These are phyloP conservation scores for Carterocephalus palaemon DNA, from an alignment of 2,888 invertebrate genomes.

Conservation along the genomic window DNA sequence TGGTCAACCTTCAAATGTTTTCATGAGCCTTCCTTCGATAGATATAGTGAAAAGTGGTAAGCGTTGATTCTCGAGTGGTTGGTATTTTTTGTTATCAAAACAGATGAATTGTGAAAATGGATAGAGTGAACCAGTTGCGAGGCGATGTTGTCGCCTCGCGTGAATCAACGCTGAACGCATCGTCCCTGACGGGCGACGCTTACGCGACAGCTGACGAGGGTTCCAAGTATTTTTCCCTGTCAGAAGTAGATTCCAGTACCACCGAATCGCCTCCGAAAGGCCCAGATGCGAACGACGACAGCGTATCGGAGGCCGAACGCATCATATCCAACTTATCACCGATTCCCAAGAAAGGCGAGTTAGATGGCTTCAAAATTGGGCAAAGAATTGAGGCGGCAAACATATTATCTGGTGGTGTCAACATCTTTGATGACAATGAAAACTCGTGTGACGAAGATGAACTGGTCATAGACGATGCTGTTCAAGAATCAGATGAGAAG, in stretches of 20 bases:
- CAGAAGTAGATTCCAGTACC: conserved; percentile 64
- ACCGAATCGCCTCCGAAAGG: conserved; percentile 60
- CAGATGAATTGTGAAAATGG: conserved; percentile 75
- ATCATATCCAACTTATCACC: conserved; percentile 61
- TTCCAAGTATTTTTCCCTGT: conserved; percentile 69
- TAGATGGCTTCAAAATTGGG: conserved; percentile 64
- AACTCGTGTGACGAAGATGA: conserved; percentile 73
- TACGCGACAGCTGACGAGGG: conserved; percentile 69
- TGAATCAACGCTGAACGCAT: conserved; percentile 63
- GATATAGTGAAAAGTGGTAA: conserved; percentile 28
- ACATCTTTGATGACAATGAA: conserved; percentile 75
- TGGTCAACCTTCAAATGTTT: conserved; percentile 62
- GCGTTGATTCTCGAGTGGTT: conserved; percentile 27
- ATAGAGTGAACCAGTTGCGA: conserved; percentile 70
- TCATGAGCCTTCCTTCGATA: conserved; percentile 49
- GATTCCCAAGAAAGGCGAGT: conserved; percentile 57
- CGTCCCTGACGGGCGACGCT: conserved; percentile 60
- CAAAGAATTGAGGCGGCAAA: conserved; percentile 72
- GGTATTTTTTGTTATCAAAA: conserved; percentile 42
- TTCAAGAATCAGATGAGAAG: conserved; percentile 52
- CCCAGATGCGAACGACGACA: conserved; percentile 44
- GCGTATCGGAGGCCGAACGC: conserved; percentile 44
- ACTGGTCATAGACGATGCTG: conserved; percentile 72
- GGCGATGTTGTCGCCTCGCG: conserved; percentile 58
- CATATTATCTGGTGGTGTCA: conserved; percentile 70